phyloP scores from a whole-genome alignment of 2,888 invertebrate genomes.

The Pasiphila rectangulata region DNA sequence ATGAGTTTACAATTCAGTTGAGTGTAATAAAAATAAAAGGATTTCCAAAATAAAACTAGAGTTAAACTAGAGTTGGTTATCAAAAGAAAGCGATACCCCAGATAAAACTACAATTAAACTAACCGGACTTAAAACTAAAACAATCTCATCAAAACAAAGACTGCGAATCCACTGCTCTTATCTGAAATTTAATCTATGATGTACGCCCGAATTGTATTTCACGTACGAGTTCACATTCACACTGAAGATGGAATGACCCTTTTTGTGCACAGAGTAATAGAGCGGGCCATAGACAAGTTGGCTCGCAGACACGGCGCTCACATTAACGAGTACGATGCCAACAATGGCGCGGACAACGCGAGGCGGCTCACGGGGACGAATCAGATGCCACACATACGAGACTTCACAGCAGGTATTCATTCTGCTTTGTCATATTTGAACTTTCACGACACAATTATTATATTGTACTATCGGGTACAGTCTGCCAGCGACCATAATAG shows the following conservation, averaged over 20 bases:
- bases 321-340: conserved; percentile 97
- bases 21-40: too few relatives aligned
- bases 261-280: conserved; percentile 85
- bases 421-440: neutral
- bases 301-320: conserved; percentile 94
- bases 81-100: too few relatives aligned
- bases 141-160: neutral
- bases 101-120: neutral
- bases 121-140: neutral
- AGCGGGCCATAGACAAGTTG: conserved; percentile 95
- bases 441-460: too few relatives aligned
- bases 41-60: neutral
- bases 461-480: too few relatives aligned
- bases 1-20: too few relatives aligned
- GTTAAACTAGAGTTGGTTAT: too few relatives aligned
- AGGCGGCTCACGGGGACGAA: conserved; percentile 94
- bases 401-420: conserved; percentile 90
- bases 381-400: conserved; percentile 96
- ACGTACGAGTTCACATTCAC: neutral
- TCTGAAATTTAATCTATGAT: conserved; percentile 1
- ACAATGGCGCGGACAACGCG: conserved; percentile 96
- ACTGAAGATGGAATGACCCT: neutral
- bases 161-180: neutral
- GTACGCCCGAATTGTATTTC: too few relatives aligned
- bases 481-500: too few relatives aligned